Evolutionary conservation across 2,797 vertebrate genomes (phyloP).

Genomic region (Fundulus diaphanus): DNA sequence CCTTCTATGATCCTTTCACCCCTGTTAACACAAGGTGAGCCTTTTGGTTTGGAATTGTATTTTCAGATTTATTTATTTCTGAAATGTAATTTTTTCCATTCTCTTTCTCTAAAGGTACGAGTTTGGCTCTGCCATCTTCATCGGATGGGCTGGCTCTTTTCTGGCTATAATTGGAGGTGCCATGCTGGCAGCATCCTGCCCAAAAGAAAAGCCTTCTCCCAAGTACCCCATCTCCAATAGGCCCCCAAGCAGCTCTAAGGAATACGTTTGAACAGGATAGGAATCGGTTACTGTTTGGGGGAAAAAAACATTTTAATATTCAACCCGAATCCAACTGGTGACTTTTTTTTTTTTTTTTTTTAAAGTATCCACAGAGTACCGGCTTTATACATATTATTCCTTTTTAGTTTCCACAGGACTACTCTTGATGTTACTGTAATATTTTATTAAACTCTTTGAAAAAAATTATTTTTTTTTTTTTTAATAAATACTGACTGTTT

Average conservation of each 20-base stretch:
- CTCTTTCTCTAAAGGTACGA: constrained; percentile 82
- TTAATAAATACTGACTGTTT: constrained; percentile 49
- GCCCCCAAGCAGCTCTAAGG: constrained; percentile 75
- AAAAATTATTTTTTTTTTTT: constrained; percentile 21
- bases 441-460: constrained; percentile 43
- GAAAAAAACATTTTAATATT: constrained; percentile 52
- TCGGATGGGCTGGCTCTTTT: constrained; percentile 88
- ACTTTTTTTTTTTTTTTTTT: constrained; percentile 15
- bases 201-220: constrained; percentile 48
- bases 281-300: constrained; percentile 17
- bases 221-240: constrained; percentile 78
- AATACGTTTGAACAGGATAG: constrained; percentile 82
- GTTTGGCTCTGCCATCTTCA: constrained; percentile 89
- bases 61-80: background rate
- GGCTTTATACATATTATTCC: constrained; percentile 3
- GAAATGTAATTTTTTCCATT: background rate
- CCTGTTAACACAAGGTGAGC: constrained; percentile 89
- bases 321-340: constrained; percentile 5
- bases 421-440: constrained; percentile 56
- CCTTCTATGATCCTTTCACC: constrained; percentile 85
- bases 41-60: background rate
- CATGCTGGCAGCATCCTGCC: constrained; percentile 87
- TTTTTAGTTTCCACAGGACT: constrained; percentile 35
- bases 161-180: constrained; percentile 83
- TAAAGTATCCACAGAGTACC: constrained; percentile 24